Conservation (phyloP, 1,140 invertebrate genomes). For the Chironomus tepperi region DNA sequence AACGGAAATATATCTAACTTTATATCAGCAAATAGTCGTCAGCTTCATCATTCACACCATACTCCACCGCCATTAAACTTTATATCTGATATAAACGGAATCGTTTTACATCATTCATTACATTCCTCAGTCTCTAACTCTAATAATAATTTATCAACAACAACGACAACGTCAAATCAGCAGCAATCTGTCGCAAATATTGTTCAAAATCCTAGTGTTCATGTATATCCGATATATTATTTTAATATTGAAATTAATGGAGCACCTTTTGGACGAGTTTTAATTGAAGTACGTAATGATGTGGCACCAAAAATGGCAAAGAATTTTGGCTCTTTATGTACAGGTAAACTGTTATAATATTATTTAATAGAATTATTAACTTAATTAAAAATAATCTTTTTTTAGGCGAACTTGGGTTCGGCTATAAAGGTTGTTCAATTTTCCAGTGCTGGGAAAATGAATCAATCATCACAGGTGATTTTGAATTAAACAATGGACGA, state of each 20-base stretch:
- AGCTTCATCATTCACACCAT: slow-evolving; percentile 36
- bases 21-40: slow-evolving; percentile 29
- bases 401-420: slow-evolving; percentile 56
- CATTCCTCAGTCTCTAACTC: not conserved
- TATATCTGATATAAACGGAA: slow-evolving; percentile 28
- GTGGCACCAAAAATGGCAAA: slow-evolving; percentile 83
- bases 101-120: slow-evolving; percentile 20
- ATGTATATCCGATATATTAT: slow-evolving; percentile 60
- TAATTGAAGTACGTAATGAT: slow-evolving; percentile 76
- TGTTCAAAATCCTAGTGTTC: slow-evolving; percentile 41
- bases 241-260: slow-evolving; percentile 70
- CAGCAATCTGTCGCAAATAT: slow-evolving; percentile 36
- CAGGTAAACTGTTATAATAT: slow-evolving; percentile 42
- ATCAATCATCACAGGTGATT: slow-evolving; percentile 71
- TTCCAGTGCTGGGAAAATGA: slow-evolving; percentile 77
- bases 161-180: slow-evolving; percentile 34
- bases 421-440: slow-evolving; percentile 68
- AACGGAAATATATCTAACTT: slow-evolving; percentile 2
- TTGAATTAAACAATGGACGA: slow-evolving; percentile 70
- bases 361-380: not conserved
- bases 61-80: slow-evolving; percentile 30
- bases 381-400: not conserved
- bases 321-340: slow-evolving; percentile 75
- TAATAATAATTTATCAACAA: slow-evolving; percentile 25
- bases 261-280: slow-evolving; percentile 58